Percentiles rank a stretch among this genome's conserved stretches.
These are phyloP conservation scores for Halcyon chelicuti DNA, from an alignment of 2,797 vertebrate genomes.

Conservation along the genomic window DNA sequence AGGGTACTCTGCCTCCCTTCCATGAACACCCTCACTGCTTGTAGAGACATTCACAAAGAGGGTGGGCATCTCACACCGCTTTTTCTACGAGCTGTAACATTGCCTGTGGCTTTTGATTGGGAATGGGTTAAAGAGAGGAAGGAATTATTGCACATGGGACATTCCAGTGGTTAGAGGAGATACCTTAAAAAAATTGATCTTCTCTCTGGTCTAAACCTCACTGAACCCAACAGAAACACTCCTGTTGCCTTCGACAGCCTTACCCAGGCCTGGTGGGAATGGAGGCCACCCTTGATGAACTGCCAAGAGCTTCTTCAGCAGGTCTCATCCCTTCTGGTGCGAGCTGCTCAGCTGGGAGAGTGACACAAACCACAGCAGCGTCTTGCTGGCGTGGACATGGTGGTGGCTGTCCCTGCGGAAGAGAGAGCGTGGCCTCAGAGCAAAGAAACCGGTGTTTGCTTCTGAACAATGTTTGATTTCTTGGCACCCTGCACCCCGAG, in stretches of 20 bases:
- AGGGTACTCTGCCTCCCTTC: background rate
- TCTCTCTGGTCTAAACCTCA: background rate
- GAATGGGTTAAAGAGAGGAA: background rate
- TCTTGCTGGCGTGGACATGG: rapidly evolving
- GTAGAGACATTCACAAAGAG: no score
- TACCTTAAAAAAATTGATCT: background rate
- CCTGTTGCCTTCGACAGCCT: background rate
- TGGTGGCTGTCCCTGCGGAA: background rate
- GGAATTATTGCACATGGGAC: background rate
- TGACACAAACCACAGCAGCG: background rate
- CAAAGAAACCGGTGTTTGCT: background rate
- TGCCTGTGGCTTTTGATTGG: background rate
- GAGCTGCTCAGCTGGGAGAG: rapidly evolving
- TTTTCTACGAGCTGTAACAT: background rate
- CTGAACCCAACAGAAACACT: background rate
- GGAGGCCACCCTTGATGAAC: no score
- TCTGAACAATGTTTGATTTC: background rate
- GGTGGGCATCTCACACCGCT: background rate
- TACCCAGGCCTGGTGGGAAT: background rate
- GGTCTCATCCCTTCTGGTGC: background rate
- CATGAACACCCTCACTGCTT: rapidly evolving
- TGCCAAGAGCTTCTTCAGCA: background rate
- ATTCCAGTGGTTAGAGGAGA: background rate
- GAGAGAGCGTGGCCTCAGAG: background rate
- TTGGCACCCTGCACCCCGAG: background rate